Conservation (phyloP, 2,888 invertebrate genomes). For the Idaea aversata region DNA sequence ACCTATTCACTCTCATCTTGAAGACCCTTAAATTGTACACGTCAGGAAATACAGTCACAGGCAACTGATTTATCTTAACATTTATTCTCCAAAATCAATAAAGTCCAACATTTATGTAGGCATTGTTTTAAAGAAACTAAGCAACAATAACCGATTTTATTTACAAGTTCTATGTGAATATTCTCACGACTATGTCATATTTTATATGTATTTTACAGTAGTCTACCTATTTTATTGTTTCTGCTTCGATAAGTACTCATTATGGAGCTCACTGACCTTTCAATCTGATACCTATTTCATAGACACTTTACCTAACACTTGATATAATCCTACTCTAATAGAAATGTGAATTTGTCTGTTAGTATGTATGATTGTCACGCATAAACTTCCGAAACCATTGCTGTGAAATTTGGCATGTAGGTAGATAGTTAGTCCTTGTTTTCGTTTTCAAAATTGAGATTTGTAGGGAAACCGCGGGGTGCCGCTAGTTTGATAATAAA, state of each 20-base stretch:
- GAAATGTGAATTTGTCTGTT: not conserved
- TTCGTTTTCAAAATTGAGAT: not conserved
- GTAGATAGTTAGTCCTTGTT: no score
- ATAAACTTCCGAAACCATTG: no score
- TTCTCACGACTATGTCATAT: constrained; percentile 49
- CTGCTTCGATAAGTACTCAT: constrained; percentile 1
- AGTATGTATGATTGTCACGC: no score
- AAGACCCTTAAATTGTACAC: no score
- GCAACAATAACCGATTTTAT: constrained; percentile 16
- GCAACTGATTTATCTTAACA: not conserved
- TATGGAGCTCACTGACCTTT: constrained; percentile 21
- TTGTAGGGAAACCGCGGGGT: no score
- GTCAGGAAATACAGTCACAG: no score
- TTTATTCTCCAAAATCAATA: not conserved
- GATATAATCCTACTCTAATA: not conserved
- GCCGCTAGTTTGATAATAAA: not conserved
- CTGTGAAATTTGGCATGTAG: no score
- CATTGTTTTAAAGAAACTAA: constrained; percentile 21
- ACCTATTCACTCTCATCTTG: no score
- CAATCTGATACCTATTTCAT: constrained; percentile 3
- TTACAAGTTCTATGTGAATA: constrained; percentile 35
- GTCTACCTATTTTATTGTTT: constrained; percentile 32
- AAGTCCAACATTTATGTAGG: not conserved
- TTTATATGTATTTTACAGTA: constrained; percentile 28
- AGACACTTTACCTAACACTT: not conserved